A percentile compares a stretch with the other conserved stretches of the same genome.
Conservation (phyloP, 2,797 vertebrate genomes). For the Onychomys arenicola region DNA sequence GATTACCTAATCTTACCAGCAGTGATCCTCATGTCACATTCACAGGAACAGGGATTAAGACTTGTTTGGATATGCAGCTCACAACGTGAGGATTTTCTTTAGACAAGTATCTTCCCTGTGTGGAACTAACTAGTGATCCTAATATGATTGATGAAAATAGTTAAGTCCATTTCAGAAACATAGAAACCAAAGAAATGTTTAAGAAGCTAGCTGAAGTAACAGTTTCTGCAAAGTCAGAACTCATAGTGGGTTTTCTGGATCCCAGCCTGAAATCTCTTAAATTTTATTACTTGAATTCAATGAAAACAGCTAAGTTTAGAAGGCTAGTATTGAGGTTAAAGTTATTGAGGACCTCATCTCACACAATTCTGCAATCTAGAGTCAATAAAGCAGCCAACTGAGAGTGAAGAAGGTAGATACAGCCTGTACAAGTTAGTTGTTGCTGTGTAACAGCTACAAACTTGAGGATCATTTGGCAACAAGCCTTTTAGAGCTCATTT, state of each 20-base stretch:
- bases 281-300: slow-evolving; percentile 9
- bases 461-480: not conserved
- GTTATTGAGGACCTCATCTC: not conserved
- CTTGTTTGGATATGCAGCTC: not conserved
- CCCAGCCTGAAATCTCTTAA: not conserved
- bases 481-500: not conserved
- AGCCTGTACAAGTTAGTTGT: not conserved
- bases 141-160: not conserved
- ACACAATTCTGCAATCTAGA: not conserved
- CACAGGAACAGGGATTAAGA: not conserved
- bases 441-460: not conserved
- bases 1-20: not conserved
- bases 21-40: not conserved
- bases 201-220: not conserved
- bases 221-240: not conserved
- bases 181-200: not conserved
- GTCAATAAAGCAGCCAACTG: not conserved
- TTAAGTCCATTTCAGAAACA: not conserved
- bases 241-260: slow-evolving; percentile 5
- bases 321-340: not conserved
- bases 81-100: not conserved
- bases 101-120: not conserved
- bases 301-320: not conserved
- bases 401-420: not conserved
- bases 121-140: not conserved